Evolutionary conservation across 2,888 invertebrate genomes (phyloP).

Genomic region (Torymus auratus): DNA sequence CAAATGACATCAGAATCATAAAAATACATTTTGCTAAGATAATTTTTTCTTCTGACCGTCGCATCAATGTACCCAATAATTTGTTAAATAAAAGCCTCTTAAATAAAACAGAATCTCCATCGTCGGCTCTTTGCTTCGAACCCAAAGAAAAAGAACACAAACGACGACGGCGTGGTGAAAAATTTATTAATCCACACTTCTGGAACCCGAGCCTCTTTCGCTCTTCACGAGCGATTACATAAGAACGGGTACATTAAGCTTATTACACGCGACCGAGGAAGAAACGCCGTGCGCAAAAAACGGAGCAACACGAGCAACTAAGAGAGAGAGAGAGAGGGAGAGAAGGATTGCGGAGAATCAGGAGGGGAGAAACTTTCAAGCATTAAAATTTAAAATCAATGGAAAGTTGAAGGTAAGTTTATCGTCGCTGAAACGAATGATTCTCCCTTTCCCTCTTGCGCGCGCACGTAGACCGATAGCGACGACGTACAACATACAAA

Average conservation of each 20-base stretch:
- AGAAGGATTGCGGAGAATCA: conserved; percentile 32
- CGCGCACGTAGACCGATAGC: background rate
- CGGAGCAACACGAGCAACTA: conserved; percentile 17
- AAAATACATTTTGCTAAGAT: no score
- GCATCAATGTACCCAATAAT: background rate
- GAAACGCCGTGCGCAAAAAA: conserved; percentile 27
- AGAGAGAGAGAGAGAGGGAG: conserved; percentile 39
- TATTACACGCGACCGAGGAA: conserved; percentile 43
- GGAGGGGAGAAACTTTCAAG: conserved; percentile 51
- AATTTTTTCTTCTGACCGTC: no score
- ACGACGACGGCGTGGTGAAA: conserved; percentile 21
- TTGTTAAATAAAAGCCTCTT: conserved; percentile 8
- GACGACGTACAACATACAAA: conserved; percentile 43
- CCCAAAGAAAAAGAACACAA: conserved; percentile 49
- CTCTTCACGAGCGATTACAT: conserved; percentile 29
- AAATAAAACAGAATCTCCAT: conserved; percentile 10
- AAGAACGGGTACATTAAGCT: conserved; percentile 49
- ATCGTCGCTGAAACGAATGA: conserved; percentile 50
- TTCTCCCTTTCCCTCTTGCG: background rate
- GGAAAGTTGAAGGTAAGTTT: conserved; percentile 52
- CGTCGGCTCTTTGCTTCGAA: conserved; percentile 42
- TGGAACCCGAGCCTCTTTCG: conserved; percentile 14
- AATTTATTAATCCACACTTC: conserved; percentile 45
- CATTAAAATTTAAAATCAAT: conserved; percentile 59
- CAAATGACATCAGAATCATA: no score